Evolutionary conservation across 2,888 invertebrate species (phyloP).

Genomic region (Drosophila rubida): DNA sequence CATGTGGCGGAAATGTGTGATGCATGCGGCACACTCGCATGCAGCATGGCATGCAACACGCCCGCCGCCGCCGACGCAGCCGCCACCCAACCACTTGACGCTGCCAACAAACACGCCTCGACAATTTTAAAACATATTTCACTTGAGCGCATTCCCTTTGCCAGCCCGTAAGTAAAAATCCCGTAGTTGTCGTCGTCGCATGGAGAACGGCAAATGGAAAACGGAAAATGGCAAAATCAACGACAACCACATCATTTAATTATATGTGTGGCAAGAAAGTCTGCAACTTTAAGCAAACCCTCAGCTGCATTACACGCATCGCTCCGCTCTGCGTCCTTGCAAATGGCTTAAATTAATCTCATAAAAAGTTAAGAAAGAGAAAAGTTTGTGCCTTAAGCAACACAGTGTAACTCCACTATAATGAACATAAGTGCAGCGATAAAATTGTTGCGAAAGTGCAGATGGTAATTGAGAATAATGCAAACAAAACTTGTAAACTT

Average conservation of each 20-base stretch:
- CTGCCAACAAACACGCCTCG: conserved; percentile 72
- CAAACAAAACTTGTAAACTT: neutral
- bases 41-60: conserved; percentile 6
- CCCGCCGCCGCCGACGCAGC: neutral
- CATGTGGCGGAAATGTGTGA: conserved; percentile 67
- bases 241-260: conserved; percentile 50
- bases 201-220: conserved; percentile 14
- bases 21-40: conserved; percentile 14
- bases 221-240: conserved; percentile 34
- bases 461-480: neutral
- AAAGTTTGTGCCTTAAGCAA: neutral
- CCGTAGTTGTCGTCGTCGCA: neutral
- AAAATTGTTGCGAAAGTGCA: neutral
- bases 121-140: conserved; percentile 78
- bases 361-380: conserved; percentile 12
- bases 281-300: conserved; percentile 17
- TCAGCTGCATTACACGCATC: conserved; percentile 4
- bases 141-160: conserved; percentile 59
- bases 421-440: neutral
- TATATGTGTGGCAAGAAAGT: conserved; percentile 16
- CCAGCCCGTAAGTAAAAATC: conserved; percentile 41
- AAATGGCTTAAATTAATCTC: conserved; percentile 19
- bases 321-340: conserved; percentile 12
- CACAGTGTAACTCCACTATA: conserved; percentile 2
- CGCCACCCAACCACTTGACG: conserved; percentile 48